Evolutionary conservation across 2,888 invertebrate species (phyloP).

Genomic region (Uropetala carovei): DNA sequence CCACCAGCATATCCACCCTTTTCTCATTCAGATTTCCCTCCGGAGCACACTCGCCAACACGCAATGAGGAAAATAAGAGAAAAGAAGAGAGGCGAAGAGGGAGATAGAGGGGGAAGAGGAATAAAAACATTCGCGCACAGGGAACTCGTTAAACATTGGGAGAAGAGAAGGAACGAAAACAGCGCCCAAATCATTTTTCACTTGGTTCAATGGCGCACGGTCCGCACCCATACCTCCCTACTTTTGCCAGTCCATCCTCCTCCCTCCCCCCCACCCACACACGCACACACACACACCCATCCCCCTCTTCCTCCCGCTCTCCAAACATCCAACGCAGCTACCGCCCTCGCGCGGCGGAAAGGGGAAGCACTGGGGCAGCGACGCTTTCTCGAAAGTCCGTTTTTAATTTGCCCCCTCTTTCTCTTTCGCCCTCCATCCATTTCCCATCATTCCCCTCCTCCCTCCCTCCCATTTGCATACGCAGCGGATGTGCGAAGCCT

Average conservation of each 20-base stretch:
- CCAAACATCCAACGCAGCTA: conserved; percentile 27
- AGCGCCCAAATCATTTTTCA: conserved; percentile 38
- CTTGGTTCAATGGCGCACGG: conserved; percentile 26
- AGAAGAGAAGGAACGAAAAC: conserved; percentile 33
- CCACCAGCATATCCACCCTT: background rate
- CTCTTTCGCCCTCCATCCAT: background rate
- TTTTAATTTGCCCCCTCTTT: conserved; percentile 50
- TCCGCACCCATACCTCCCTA: background rate
- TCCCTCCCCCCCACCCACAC: background rate
- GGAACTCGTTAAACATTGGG: conserved; percentile 38
- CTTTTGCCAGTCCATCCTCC: background rate
- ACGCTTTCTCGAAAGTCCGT: conserved; percentile 58
- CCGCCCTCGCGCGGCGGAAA: conserved; percentile 40
- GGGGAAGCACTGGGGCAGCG: conserved; percentile 42
- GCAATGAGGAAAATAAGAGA: background rate
- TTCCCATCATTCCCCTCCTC: background rate
- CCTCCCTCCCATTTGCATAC: conserved; percentile 37
- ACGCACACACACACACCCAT: background rate
- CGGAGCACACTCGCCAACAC: background rate
- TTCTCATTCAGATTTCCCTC: conserved; percentile 56
- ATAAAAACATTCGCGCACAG: conserved; percentile 27
- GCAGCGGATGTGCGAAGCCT: conserved; percentile 47
- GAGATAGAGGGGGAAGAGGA: background rate
- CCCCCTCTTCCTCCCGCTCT: background rate
- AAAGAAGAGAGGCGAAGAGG: background rate